Conservation (phyloP, 2,797 vertebrate genomes). For the Vespertilio murinus region DNA sequence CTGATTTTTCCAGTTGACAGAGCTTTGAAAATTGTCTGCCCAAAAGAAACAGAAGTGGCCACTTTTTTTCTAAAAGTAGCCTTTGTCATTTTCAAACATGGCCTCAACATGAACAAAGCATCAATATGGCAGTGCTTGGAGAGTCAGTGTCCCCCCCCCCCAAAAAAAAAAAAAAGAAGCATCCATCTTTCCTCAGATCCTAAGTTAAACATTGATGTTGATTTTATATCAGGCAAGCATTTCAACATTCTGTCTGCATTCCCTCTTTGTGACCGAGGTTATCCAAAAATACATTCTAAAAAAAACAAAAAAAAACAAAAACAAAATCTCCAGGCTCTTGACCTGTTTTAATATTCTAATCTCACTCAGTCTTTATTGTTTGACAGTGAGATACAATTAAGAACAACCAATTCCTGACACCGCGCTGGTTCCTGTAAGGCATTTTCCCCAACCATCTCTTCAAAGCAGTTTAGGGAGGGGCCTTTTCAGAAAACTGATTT, state of each 20-base stretch:
- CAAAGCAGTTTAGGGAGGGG: conserved; percentile 8
- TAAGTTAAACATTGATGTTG: background rate
- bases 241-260: conserved; percentile 24
- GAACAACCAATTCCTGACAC: background rate
- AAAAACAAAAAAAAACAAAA: conserved; percentile 36
- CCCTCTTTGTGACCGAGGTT: background rate
- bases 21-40: background rate
- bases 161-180: too few relatives aligned
- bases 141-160: background rate
- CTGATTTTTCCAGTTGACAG: background rate
- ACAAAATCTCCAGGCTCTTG: background rate
- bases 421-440: background rate
- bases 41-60: background rate
- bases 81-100: conserved; percentile 7
- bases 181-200: background rate
- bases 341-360: conserved; percentile 50
- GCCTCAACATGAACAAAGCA: background rate
- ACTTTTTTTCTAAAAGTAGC: background rate
- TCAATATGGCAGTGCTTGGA: background rate
- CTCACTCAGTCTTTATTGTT: conserved; percentile 38
- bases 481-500: conserved; percentile 57
- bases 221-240: conserved; percentile 13
- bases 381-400: conserved; percentile 42
- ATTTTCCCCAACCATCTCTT: background rate
- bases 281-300: conserved; percentile 43